Evolutionary conservation across 2,113 vertebrate species (phyloP), one percentile per base, ranked within the genome.

Genomic region (cattle (Bos taurus)): DNA sequence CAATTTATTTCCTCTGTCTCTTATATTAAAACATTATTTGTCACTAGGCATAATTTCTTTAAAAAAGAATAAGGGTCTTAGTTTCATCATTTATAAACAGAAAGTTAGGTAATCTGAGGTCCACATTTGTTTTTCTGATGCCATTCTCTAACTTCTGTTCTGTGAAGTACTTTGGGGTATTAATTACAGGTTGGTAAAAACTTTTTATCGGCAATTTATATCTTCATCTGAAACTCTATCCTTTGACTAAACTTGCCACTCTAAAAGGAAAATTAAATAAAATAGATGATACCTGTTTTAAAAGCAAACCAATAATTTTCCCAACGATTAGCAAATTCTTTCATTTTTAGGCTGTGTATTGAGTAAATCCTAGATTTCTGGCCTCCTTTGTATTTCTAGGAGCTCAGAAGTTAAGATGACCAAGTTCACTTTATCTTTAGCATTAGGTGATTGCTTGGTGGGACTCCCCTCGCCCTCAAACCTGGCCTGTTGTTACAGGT

Each of bases 21-120:
- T 81, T 95, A 90, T 3, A 21, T 85, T 85, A 94, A 92, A 10
- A 11, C 82, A 1, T 94, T 94, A 78, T 83, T 90, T 97, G 26
- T 87, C 64, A 50, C 43, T 82, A 43, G 93, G 17, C 40, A 52
- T 64, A 92, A 46, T 93, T 77, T 85, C 40, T 92, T 14, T 67
- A 57, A 96, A 91, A 88, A 91, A 95, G 95, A 91, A 28, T 57
- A 64, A 91, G 25, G 33, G 46, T 52, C 43, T 91, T 30, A 46
- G 36, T 96, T 91, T 93, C 23, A 50, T 95, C 17, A 59, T 93
- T 88, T 91, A 46, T 85, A 90, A 94, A 97, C 15, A 81, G n/a
- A 64, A 81, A 43, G 33, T 83, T 94, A 85, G 43, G 33, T 94
- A 82, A 62, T 92, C 30, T 78, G 26, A 89, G 30, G 17, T 90